Percentiles rank a stretch among this genome's conserved stretches.
Conservation (phyloP, 2,888 invertebrate species). For the Trachelus troglodyta region DNA sequence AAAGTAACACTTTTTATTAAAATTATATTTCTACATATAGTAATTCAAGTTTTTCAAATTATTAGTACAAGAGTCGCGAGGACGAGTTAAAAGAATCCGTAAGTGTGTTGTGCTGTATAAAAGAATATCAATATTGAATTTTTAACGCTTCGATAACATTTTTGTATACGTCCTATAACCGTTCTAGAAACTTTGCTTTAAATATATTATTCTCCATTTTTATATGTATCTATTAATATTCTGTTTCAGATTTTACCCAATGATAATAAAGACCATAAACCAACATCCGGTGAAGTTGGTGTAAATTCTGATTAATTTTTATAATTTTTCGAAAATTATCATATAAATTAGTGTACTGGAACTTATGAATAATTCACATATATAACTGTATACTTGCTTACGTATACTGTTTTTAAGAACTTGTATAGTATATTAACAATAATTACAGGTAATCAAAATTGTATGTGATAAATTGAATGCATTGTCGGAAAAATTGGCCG, state of each 20-base stretch:
- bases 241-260: constrained; percentile 15
- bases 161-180: neutral
- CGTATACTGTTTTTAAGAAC: no score
- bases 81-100: constrained; percentile 44
- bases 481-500: constrained; percentile 30
- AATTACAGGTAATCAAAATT: constrained; percentile 12
- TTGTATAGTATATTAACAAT: no score
- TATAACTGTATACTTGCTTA: no score
- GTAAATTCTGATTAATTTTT: no score
- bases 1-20: neutral
- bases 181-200: no score
- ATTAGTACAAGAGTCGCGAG: constrained; percentile 38
- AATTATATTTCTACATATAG: constrained; percentile 5
- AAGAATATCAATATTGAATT: constrained; percentile 2
- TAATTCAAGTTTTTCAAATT: constrained; percentile 19
- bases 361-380: no score
- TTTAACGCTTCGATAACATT: constrained; percentile 6
- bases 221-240: neutral
- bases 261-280: neutral
- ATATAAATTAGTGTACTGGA: no score
- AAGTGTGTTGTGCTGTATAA: constrained; percentile 25
- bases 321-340: no score
- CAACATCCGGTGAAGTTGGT: no score
- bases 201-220: neutral
- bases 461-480: constrained; percentile 29